These are phyloP conservation scores for Temnothorax ravouxi DNA, from an alignment of 2,888 invertebrate species.

Conservation along the genomic window DNA sequence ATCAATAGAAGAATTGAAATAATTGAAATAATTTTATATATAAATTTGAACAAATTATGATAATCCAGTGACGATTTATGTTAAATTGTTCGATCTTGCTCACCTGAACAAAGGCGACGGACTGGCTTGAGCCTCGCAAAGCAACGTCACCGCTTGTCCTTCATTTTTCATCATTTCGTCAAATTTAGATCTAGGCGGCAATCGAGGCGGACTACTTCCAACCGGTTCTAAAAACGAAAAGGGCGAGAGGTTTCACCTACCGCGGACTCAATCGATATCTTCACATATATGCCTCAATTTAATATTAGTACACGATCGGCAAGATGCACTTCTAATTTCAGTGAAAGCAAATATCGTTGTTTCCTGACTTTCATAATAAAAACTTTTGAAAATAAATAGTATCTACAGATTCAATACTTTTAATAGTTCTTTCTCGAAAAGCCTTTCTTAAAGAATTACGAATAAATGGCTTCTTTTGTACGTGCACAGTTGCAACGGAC, in stretches of 20 bases:
- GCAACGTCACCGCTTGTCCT: constrained; percentile 79
- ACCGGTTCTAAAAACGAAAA: constrained; percentile 87
- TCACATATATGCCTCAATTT: constrained; percentile 50
- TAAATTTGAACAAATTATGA: neutral
- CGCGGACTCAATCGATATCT: constrained; percentile 51
- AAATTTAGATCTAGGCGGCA: constrained; percentile 87
- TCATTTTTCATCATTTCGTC: constrained; percentile 81
- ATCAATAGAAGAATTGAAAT: neutral
- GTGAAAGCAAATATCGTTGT: neutral
- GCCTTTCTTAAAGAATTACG: neutral
- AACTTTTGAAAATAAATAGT: neutral
- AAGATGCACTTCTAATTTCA: constrained; percentile 22
- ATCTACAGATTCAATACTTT: neutral
- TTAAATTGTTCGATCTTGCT: constrained; percentile 60
- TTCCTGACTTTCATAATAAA: neutral
- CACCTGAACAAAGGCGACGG: constrained; percentile 89
- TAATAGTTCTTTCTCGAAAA: neutral
- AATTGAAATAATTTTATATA: constrained; percentile 12
- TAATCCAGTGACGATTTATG: constrained; percentile 8
- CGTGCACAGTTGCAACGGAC: neutral
- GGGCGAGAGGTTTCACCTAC: constrained; percentile 39
- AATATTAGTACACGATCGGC: constrained; percentile 17
- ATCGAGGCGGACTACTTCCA: constrained; percentile 88
- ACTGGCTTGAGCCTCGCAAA: constrained; percentile 91
- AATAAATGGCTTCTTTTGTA: neutral